phyloP scores from a whole-genome alignment of 92 coral and sea anemone genomes.

The Ricordea florida region DNA sequence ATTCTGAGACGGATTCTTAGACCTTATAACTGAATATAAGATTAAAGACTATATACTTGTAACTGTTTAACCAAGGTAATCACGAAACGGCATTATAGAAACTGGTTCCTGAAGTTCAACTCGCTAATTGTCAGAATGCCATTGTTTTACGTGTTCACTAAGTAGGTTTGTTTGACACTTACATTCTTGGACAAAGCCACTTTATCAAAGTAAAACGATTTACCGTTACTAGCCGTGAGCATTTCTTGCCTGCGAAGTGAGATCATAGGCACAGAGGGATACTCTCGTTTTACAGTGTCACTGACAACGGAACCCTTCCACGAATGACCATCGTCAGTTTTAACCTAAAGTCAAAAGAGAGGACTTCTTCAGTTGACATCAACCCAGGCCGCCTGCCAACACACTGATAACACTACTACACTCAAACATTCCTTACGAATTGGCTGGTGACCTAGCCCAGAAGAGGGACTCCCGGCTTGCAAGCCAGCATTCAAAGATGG shows the following conservation, averaged over 20 bases:
- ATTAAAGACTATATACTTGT: too few relatives aligned
- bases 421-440: neutral
- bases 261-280: constrained; percentile 5
- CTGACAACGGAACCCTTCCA: constrained; percentile 84
- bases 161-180: too few relatives aligned
- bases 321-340: constrained; percentile 47
- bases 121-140: too few relatives aligned
- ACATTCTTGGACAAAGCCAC: neutral
- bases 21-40: too few relatives aligned
- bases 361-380: neutral
- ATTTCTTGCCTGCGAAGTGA: neutral
- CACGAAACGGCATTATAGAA: too few relatives aligned
- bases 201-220: neutral
- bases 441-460: too few relatives aligned
- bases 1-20: too few relatives aligned
- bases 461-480: too few relatives aligned
- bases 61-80: too few relatives aligned
- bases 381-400: neutral
- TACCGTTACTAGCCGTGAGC: neutral
- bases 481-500: too few relatives aligned
- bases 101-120: too few relatives aligned
- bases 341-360: constrained; percentile 21
- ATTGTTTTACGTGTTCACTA: too few relatives aligned
- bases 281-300: constrained; percentile 54
- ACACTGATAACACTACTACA: neutral